Evolutionary conservation across 2,888 invertebrate species (phyloP).

Genomic region (Amitus sp.): DNA sequence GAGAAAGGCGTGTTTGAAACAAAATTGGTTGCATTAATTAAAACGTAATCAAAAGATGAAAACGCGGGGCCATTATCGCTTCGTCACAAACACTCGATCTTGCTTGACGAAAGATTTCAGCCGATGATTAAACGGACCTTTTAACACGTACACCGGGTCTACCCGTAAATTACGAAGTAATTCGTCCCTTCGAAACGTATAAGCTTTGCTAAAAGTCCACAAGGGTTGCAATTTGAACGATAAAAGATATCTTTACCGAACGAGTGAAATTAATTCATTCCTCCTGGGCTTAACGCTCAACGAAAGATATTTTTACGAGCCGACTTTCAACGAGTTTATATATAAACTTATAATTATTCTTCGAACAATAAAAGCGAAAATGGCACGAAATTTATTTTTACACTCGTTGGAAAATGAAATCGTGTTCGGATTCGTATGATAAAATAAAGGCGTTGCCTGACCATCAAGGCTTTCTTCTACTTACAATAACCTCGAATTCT

Average conservation of each 20-base stretch:
- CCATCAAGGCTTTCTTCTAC: too few species aligned
- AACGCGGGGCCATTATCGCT: not conserved
- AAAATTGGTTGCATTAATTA: too few species aligned
- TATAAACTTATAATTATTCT: too few species aligned
- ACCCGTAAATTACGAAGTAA: conserved; percentile 1
- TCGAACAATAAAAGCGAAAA: too few species aligned
- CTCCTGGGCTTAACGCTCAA: too few species aligned
- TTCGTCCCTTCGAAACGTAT: conserved; percentile 1
- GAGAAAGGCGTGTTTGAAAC: too few species aligned
- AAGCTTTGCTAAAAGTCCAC: not conserved
- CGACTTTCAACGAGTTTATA: not conserved
- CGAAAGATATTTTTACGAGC: not conserved
- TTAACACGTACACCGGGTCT: not conserved
- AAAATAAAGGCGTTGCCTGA: too few species aligned
- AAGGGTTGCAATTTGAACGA: not conserved
- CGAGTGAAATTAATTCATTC: not conserved
- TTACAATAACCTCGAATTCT: too few species aligned
- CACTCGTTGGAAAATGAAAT: too few species aligned
- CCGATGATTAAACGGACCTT: not conserved
- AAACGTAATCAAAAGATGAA: not conserved
- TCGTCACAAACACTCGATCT: not conserved
- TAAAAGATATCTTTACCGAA: not conserved
- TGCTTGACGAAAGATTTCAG: not conserved
- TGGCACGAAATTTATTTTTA: too few species aligned
- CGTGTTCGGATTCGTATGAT: too few species aligned